Evolutionary conservation across 2,888 invertebrate species (phyloP).

Genomic region (Hirudinaria manillensis): DNA sequence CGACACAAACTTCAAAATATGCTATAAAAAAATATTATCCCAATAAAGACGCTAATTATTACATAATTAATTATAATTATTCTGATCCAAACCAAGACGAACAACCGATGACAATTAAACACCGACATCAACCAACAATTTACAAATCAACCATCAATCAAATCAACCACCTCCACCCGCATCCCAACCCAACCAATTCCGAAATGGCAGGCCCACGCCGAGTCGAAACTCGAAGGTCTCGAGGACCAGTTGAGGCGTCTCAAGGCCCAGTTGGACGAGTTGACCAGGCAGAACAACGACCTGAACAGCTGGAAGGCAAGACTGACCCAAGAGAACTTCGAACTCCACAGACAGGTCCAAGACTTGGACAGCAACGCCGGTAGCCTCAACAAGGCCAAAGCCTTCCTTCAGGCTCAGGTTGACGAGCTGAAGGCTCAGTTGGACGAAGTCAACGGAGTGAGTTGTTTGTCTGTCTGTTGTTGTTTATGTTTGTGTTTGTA

Average conservation of each 20-base stretch:
- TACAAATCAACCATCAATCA: too few species aligned
- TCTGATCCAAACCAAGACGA: too few species aligned
- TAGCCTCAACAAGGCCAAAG: slow-evolving; percentile 83
- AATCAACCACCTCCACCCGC: too few species aligned
- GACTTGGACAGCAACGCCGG: slow-evolving; percentile 93
- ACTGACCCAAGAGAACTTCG: slow-evolving; percentile 69
- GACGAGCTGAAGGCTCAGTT: slow-evolving; percentile 52
- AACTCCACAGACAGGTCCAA: slow-evolving; percentile 67
- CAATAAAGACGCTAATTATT: too few species aligned
- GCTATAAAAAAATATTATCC: too few species aligned
- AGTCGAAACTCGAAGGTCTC: slow-evolving; percentile 71
- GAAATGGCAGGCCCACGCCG: slow-evolving; percentile 46
- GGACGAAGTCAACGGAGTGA: slow-evolving; percentile 41
- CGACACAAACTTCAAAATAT: too few species aligned
- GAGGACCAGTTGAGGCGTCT: slow-evolving; percentile 59
- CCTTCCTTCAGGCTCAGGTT: slow-evolving; percentile 46
- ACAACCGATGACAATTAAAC: too few species aligned
- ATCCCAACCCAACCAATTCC: too few species aligned
- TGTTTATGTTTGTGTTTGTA: neutral
- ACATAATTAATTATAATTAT: too few species aligned
- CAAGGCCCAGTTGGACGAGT: slow-evolving; percentile 69
- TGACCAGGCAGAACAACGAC: slow-evolving; percentile 71
- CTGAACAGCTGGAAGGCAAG: slow-evolving; percentile 68
- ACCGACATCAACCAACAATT: too few species aligned
- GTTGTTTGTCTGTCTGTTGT: neutral